These are phyloP conservation scores for Sebastes reedi DNA, from an alignment of 2,797 vertebrate species.

Conservation along the genomic window DNA sequence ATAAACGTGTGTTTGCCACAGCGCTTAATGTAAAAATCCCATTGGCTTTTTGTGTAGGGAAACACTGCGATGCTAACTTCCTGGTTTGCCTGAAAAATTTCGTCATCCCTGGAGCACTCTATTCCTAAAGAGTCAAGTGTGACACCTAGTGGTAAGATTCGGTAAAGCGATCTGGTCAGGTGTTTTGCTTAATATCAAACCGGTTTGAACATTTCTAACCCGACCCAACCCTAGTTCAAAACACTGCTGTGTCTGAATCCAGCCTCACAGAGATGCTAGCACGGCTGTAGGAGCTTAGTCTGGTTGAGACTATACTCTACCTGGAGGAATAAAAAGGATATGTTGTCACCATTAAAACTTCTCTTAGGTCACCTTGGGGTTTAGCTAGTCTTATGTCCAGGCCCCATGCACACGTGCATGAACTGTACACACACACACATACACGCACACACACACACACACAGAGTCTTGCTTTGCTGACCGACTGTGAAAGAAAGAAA, in stretches of 20 bases:
- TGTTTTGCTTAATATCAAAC: background rate
- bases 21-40: too few relatives aligned
- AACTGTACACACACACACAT: background rate
- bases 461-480: constrained; percentile 31
- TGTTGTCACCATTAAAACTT: constrained; percentile 37
- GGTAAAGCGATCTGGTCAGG: background rate
- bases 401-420: background rate
- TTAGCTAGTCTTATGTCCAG: constrained; percentile 1
- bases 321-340: constrained; percentile 28
- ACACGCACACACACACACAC: background rate
- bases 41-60: too few relatives aligned
- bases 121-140: background rate
- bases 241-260: background rate
- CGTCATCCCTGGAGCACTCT: too few relatives aligned
- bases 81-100: too few relatives aligned
- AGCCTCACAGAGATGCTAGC: background rate
- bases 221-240: background rate
- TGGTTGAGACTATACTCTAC: constrained; percentile 1
- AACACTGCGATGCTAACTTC: too few relatives aligned
- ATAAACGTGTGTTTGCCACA: too few relatives aligned
- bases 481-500: constrained; percentile 56
- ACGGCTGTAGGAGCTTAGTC: background rate
- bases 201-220: background rate
- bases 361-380: constrained; percentile 24
- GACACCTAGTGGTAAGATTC: background rate